phyloP scores from a whole-genome alignment of 2,113 vertebrate species.

The Bettongia penicillata region DNA sequence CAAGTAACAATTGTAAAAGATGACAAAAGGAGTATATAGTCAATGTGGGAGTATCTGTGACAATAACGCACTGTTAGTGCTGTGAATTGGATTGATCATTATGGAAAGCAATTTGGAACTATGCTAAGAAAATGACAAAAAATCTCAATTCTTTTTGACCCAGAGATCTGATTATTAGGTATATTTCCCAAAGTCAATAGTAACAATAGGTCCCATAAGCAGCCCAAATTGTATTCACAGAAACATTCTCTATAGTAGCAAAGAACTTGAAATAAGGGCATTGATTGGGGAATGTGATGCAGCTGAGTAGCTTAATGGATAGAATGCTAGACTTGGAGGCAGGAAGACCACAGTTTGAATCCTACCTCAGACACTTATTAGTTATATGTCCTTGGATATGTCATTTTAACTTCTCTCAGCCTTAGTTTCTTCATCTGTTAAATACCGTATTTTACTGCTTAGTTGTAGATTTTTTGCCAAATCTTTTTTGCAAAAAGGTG shows the following conservation, averaged over 20 bases:
- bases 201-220: background rate
- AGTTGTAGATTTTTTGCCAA: too few relatives aligned
- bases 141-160: background rate
- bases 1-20: background rate
- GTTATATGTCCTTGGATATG: background rate
- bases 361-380: background rate
- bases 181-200: background rate
- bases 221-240: background rate
- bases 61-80: background rate
- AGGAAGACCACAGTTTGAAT: background rate
- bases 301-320: background rate
- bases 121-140: background rate
- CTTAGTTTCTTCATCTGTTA: background rate
- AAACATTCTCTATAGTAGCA: background rate
- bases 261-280: background rate
- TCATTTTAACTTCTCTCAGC: background rate
- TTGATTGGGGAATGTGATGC: background rate
- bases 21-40: background rate
- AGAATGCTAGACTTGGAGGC: background rate
- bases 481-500: too few relatives aligned
- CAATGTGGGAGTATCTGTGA: background rate
- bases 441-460: background rate
- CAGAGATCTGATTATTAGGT: background rate
- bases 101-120: background rate
- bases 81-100: background rate